Percentiles rank a stretch among this genome's conserved stretches.
Conservation (phyloP, 2,797 vertebrate genomes). For the Brachyalestes nurse region DNA sequence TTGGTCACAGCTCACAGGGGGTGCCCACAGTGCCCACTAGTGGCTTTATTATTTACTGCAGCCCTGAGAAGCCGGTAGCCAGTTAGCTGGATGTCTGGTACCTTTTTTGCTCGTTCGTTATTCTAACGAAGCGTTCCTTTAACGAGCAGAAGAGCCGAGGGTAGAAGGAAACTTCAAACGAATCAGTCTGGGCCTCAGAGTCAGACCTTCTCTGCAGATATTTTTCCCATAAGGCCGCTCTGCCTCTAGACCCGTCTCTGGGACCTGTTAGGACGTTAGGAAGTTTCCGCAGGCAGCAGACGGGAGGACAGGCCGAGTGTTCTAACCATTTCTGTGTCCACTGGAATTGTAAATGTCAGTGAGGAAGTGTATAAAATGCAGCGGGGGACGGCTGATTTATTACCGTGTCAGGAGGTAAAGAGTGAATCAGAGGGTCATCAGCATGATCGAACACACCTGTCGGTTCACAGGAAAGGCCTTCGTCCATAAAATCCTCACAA, state of each 20-base stretch:
- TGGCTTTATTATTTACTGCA: too few relatives aligned
- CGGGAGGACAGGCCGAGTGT: conserved; percentile 51
- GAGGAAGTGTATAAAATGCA: conserved; percentile 51
- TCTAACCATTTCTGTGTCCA: conserved; percentile 61
- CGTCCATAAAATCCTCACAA: neutral
- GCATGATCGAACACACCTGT: neutral
- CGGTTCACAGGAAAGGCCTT: neutral
- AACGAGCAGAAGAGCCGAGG: neutral
- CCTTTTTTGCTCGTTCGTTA: too few relatives aligned
- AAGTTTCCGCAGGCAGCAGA: conserved; percentile 40
- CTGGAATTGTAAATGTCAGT: conserved; percentile 68
- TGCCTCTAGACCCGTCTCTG: conserved; percentile 49
- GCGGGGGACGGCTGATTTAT: conserved; percentile 15
- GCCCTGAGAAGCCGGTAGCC: too few relatives aligned
- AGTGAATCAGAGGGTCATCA: neutral
- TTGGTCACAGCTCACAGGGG: too few relatives aligned
- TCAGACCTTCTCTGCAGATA: neutral
- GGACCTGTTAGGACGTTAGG: conserved; percentile 54
- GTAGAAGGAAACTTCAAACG: neutral
- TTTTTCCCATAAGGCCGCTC: neutral
- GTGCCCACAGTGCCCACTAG: too few relatives aligned
- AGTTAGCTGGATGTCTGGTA: too few relatives aligned
- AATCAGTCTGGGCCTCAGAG: neutral
- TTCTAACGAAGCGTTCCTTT: neutral
- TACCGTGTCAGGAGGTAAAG: conserved; percentile 2